Evolutionary conservation across 2,888 invertebrate genomes (phyloP).

Genomic region (Conchocele bisecta): DNA sequence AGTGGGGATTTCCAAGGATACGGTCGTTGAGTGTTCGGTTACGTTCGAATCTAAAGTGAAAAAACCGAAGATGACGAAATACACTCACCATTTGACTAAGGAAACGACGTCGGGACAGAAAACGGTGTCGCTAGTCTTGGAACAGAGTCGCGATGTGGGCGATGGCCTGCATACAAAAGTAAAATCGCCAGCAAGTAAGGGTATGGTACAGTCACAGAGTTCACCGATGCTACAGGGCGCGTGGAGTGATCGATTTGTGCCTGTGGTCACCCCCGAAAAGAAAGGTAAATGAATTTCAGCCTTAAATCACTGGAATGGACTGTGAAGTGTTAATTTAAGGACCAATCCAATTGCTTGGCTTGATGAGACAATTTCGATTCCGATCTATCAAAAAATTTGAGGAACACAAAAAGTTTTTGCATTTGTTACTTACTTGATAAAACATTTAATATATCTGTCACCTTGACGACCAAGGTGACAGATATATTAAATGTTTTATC

Average conservation of each 20-base stretch:
- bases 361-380: too few species aligned
- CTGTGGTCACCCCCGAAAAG: slow-evolving; percentile 57
- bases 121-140: slow-evolving; percentile 72
- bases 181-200: slow-evolving; percentile 6
- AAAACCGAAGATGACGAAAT: slow-evolving; percentile 72
- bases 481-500: too few species aligned
- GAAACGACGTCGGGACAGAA: slow-evolving; percentile 71
- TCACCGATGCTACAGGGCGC: slow-evolving; percentile 68
- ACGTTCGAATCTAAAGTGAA: slow-evolving; percentile 77
- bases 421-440: too few species aligned
- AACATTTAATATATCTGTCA: too few species aligned
- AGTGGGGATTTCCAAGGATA: slow-evolving; percentile 71
- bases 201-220: slow-evolving; percentile 54
- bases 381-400: too few species aligned
- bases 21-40: slow-evolving; percentile 80
- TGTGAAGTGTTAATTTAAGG: too few species aligned
- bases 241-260: slow-evolving; percentile 63
- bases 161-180: neutral
- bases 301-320: too few species aligned
- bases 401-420: too few species aligned
- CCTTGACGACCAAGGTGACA: too few species aligned
- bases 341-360: too few species aligned
- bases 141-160: slow-evolving; percentile 30
- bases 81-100: slow-evolving; percentile 68
- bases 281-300: slow-evolving; percentile 44